Conservation (phyloP, 2,797 vertebrate genomes). For the Tolypeutes matacus region DNA sequence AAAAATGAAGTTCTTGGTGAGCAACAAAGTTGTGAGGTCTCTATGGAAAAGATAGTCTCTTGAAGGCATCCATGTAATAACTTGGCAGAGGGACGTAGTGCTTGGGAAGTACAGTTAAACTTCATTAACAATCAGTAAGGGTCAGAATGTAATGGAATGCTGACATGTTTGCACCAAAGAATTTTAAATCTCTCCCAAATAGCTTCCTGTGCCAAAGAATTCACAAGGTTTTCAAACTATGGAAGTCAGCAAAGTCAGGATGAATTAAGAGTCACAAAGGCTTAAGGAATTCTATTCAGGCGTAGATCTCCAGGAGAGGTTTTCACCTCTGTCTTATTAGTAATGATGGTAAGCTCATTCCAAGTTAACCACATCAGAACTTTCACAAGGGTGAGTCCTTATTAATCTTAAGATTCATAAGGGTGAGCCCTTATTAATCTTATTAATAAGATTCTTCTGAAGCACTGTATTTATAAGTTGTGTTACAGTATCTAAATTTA, state of each 20-base stretch:
- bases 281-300: not conserved
- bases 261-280: not conserved
- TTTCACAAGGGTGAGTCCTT: not conserved
- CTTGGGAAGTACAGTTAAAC: not conserved
- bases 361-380: not conserved
- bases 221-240: not conserved
- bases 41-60: not conserved
- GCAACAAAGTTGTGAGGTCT: not conserved
- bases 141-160: not conserved
- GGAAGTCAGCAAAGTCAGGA: not conserved
- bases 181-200: not conserved
- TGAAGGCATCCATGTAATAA: not conserved
- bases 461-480: not conserved
- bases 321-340: not conserved
- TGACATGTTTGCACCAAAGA: not conserved
- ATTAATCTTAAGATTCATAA: no score
- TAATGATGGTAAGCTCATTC: not conserved
- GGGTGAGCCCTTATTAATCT: no score
- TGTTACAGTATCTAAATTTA: not conserved
- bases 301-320: not conserved
- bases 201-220: not conserved
- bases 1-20: not conserved
- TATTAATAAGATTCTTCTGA: not conserved
- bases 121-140: not conserved
- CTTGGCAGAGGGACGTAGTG: not conserved